Evolutionary conservation across 2,888 invertebrate species (phyloP), one percentile per base, ranked within the genome.

Genomic region (Lasioglossum vierecki): DNA sequence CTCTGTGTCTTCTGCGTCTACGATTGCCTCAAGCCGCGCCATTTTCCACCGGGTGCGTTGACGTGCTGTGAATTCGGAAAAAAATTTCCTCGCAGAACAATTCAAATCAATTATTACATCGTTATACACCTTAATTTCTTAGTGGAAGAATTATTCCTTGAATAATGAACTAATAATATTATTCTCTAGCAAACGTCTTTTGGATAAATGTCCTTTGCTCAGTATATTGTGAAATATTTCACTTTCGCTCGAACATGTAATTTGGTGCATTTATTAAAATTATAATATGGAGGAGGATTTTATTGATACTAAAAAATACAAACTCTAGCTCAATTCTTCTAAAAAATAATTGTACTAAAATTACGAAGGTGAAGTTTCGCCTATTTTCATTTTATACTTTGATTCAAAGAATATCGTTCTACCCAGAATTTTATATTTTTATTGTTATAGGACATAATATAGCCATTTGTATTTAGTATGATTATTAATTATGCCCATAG

Each of bases 1-100:
- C 5, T 93, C 70, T 80, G 78, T 0, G 13, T 89, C 26, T 84
- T 88, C 71, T 93, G 91, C 74, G 78, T 91, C 35, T 88, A 82
- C 71, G 91, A 92, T 78, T 93, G 91, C 84, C 35, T 87, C 4
- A 95, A 94, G 71, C 94, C 94, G 1, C 83, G 66, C 5, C 87
- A 91, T 76, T 95, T 93, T 88, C 94, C 94, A 53, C 94, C 94
- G 71, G 94, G 94, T 94, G 76, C 80, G 86, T 90, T 49, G 0
- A 15, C 53, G 11, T 39, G 39, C 68, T 35, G 35, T 13, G 39
- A 11, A 68, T 68, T 22, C n/a, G n/a, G 0, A 0, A n/a, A 41
- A 4, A 41, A 68, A 68, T 63, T 63, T 2, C 0, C 30, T 30
- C 30, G 5, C n/a, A 30, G 13, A 13, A 6, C 13, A 30, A 63